phyloP scores from a whole-genome alignment of 2,888 invertebrate species.

The Criorhina ranunculi region DNA sequence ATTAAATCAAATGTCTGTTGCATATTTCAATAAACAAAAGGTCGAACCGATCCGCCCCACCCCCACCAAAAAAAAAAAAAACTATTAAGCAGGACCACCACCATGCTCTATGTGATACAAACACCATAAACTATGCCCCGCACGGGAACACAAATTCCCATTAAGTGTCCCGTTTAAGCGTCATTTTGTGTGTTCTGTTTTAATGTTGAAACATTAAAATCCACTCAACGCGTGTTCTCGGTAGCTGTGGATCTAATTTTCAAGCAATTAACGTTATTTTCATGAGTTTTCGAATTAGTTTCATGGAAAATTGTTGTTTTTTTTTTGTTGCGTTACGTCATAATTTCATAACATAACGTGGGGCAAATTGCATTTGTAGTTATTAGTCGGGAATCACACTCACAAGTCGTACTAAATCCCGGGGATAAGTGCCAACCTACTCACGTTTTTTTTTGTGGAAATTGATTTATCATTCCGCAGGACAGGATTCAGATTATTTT shows the following conservation, averaged over 20 bases:
- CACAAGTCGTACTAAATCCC: constrained; percentile 51
- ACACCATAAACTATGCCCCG: constrained; percentile 41
- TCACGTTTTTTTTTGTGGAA: constrained; percentile 35
- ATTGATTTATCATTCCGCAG: constrained; percentile 68
- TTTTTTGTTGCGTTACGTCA: neutral
- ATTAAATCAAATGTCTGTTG: constrained; percentile 5
- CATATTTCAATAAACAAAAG: neutral
- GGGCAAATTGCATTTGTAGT: constrained; percentile 67
- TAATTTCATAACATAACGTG: constrained; percentile 53
- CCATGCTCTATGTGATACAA: neutral
- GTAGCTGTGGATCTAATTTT: constrained; percentile 56
- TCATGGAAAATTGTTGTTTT: constrained; percentile 6
- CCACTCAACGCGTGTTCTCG: constrained; percentile 32
- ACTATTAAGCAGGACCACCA: neutral
- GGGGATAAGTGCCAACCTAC: constrained; percentile 30
- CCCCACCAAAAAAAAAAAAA: neutral
- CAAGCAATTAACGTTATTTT: constrained; percentile 68
- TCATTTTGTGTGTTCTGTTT: constrained; percentile 62
- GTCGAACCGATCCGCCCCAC: too few relatives aligned
- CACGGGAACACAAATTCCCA: constrained; percentile 42
- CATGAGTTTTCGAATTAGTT: constrained; percentile 41
- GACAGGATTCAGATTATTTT: constrained; percentile 33
- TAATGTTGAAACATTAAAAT: constrained; percentile 72
- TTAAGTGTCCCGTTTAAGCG: constrained; percentile 53
- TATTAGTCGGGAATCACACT: constrained; percentile 45